Evolutionary conservation across 2,113 vertebrate genomes (phyloP).

Genomic region (Eudyptes chrysolophus): DNA sequence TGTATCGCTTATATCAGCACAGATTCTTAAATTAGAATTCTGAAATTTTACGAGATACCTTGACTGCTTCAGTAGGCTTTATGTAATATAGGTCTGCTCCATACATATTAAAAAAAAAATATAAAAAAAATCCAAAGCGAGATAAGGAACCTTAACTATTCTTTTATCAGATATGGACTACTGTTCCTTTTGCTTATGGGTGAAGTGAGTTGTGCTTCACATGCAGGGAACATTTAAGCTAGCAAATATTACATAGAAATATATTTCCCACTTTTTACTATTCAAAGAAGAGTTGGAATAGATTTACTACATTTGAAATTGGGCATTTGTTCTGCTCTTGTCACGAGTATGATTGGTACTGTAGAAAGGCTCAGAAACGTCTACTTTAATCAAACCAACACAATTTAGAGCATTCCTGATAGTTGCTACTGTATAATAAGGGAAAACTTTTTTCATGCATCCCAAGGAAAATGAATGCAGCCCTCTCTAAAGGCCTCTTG

Average conservation of each 20-base stretch:
- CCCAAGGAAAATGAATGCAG: neutral
- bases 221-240: neutral
- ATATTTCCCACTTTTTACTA: neutral
- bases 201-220: neutral
- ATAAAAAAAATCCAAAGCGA: neutral
- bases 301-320: neutral
- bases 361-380: neutral
- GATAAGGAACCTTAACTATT: neutral
- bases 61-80: neutral
- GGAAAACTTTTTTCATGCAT: neutral
- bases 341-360: neutral
- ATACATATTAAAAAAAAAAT: neutral
- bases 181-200: neutral
- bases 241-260: neutral
- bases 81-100: neutral
- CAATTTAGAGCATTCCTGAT: neutral
- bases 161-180: neutral
- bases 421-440: neutral
- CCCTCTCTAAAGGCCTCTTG: neutral
- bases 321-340: neutral
- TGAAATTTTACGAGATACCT: neutral
- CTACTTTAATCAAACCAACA: neutral
- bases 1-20: fast-evolving
- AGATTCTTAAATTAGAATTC: neutral
- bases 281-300: neutral